phyloP scores from a whole-genome alignment of 2,888 invertebrate species.

The Epistrophe eligans region DNA sequence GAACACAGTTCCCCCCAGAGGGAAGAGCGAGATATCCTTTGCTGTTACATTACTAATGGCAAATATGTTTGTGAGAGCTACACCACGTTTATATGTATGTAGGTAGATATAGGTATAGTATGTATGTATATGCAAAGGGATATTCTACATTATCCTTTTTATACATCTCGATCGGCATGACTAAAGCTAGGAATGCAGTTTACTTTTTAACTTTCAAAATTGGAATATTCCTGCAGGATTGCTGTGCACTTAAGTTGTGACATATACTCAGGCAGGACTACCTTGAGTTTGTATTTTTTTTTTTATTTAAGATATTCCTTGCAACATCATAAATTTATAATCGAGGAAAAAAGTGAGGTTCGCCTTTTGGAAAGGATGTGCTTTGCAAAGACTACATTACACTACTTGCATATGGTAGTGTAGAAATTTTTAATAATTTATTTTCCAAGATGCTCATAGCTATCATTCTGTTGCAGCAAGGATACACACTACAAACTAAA shows the following conservation, averaged over 20 bases:
- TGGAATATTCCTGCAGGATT: conserved; percentile 60
- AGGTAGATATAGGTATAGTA: background rate
- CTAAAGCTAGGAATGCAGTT: conserved; percentile 13
- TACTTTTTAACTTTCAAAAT: conserved; percentile 59
- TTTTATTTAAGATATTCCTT: background rate
- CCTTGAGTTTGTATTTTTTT: conserved; percentile 10
- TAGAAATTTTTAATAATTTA: conserved; percentile 66
- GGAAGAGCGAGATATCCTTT: conserved; percentile 27
- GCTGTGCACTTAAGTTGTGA: conserved; percentile 46
- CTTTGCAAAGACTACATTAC: background rate
- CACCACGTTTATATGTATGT: too few relatives aligned
- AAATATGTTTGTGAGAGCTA: conserved; percentile 28
- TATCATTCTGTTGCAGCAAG: conserved; percentile 2
- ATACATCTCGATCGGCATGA: conserved; percentile 30
- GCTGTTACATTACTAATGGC: conserved; percentile 47
- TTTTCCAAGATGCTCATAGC: conserved; percentile 46
- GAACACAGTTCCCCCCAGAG: conserved; percentile 3
- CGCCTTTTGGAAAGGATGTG: background rate
- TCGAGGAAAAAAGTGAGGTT: conserved; percentile 17
- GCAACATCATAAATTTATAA: conserved; percentile 61
- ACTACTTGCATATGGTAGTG: conserved; percentile 43
- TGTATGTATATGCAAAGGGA: background rate
- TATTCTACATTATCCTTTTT: conserved; percentile 14
- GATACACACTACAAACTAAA: too few relatives aligned
- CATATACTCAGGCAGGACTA: conserved; percentile 16